These are phyloP conservation scores for Phalacrocorax brasilianus DNA, from an alignment of 2,113 vertebrate species.

Conservation along the genomic window DNA sequence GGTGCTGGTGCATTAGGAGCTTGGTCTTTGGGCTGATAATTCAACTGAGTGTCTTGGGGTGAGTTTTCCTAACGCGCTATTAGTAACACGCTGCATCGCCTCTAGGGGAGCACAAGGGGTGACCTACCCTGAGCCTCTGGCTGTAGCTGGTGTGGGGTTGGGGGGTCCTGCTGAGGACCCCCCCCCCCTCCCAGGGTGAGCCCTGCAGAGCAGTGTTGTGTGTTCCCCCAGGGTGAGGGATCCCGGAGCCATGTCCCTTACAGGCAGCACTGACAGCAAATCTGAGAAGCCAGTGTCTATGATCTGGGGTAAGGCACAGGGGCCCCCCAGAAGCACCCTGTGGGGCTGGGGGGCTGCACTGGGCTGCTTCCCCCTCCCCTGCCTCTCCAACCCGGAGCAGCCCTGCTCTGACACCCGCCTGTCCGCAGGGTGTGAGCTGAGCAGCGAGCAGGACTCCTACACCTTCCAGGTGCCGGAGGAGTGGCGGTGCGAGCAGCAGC, in stretches of 20 bases:
- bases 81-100: too few relatives aligned
- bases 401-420: fast-evolving
- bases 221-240: not conserved
- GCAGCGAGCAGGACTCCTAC: conserved; percentile 26
- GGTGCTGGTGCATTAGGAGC: not conserved
- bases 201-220: fast-evolving
- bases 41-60: not conserved
- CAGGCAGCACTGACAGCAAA: not conserved
- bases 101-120: not conserved
- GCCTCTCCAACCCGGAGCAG: not conserved
- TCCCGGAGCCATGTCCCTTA: not conserved
- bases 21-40: not conserved
- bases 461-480: conserved; percentile 62
- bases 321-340: fast-evolving
- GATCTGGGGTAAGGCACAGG: conserved; percentile 73
- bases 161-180: too few relatives aligned
- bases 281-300: conserved; percentile 31
- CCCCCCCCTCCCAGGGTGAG: too few relatives aligned
- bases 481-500: conserved; percentile 64
- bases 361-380: not conserved
- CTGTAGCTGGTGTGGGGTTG: not conserved
- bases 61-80: not conserved
- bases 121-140: too few relatives aligned
- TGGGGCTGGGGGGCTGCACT: not conserved
- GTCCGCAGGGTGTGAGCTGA: conserved; percentile 75